phyloP scores from a whole-genome alignment of 2,888 invertebrate genomes.

The Galeruca laticollis region DNA sequence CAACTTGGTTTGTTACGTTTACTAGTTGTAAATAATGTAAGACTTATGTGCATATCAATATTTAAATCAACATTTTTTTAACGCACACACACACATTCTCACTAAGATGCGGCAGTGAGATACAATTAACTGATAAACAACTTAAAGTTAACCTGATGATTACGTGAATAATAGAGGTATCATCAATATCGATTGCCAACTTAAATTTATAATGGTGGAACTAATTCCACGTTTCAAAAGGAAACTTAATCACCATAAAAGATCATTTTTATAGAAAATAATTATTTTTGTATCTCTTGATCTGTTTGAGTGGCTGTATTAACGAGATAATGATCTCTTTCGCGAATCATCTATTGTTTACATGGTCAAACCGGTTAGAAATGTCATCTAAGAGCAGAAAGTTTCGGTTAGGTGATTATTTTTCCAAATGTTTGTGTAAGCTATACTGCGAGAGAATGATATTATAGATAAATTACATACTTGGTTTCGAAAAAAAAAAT shows the following conservation, averaged over 20 bases:
- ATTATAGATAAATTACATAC: no score
- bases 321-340: slow-evolving; percentile 14
- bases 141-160: slow-evolving; percentile 30
- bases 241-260: slow-evolving; percentile 34
- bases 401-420: no score
- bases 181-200: slow-evolving; percentile 35
- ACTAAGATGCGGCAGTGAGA: slow-evolving; percentile 36
- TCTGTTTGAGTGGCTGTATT: slow-evolving; percentile 26
- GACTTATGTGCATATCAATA: no score
- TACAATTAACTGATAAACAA: slow-evolving; percentile 42
- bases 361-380: no score
- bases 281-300: slow-evolving; percentile 38
- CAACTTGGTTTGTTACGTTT: no score
- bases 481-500: no score
- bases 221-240: slow-evolving; percentile 37
- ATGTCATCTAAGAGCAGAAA: no score
- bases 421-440: no score
- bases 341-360: background rate
- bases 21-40: no score
- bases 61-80: no score
- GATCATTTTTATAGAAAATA: slow-evolving; percentile 36
- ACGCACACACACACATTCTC: no score
- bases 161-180: slow-evolving; percentile 41
- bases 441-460: no score
- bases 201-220: slow-evolving; percentile 31